Percentiles rank a stretch among this genome's conserved stretches.
These are phyloP conservation scores for Dolichopus griseipennis DNA, from an alignment of 2,888 invertebrate species.

Conservation along the genomic window DNA sequence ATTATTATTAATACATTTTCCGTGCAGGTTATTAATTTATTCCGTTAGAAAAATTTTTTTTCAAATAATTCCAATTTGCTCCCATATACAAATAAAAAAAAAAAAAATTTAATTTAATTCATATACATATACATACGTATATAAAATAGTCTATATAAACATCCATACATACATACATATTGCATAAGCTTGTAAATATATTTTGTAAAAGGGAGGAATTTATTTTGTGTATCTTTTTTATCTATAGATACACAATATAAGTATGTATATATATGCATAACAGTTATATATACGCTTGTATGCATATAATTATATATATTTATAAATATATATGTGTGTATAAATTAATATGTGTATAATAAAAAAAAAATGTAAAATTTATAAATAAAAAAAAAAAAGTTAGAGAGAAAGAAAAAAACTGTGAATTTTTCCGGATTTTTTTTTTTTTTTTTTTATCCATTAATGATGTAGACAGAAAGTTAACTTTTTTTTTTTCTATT, in stretches of 20 bases:
- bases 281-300: neutral
- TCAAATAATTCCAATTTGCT: too few relatives aligned
- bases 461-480: constrained; percentile 2
- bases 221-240: neutral
- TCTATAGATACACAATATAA: too few relatives aligned
- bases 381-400: neutral
- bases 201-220: neutral
- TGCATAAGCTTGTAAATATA: too few relatives aligned
- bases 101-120: too few relatives aligned
- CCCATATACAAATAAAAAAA: too few relatives aligned
- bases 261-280: too few relatives aligned
- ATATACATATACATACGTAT: too few relatives aligned
- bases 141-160: too few relatives aligned
- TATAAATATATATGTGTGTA: neutral
- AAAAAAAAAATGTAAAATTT: neutral
- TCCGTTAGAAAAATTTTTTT: too few relatives aligned
- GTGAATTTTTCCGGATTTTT: neutral
- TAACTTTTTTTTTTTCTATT: neutral
- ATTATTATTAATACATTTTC: too few relatives aligned
- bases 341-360: neutral
- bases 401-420: neutral
- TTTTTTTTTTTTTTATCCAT: neutral
- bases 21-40: too few relatives aligned
- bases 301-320: neutral
- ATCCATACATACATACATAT: too few relatives aligned